Evolutionary conservation across 2,113 vertebrate species (phyloP).

Genomic region (Cacatua alba): DNA sequence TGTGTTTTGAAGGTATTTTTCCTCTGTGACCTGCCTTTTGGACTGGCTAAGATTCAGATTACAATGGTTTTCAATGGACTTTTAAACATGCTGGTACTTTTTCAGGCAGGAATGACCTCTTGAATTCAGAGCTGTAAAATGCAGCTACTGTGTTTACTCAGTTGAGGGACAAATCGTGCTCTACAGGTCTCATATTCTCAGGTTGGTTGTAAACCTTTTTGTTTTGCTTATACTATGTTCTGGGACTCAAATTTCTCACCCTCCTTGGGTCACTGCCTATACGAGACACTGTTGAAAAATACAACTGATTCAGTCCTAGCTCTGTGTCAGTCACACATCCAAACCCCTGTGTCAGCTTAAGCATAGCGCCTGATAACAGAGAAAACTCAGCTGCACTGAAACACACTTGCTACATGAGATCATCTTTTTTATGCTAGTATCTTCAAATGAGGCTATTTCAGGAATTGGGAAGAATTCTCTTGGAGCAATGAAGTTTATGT

Average conservation of each 20-base stretch:
- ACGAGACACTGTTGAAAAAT: not conserved
- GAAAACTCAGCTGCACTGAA: not conserved
- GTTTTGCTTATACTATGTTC: not conserved
- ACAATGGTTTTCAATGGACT: not conserved
- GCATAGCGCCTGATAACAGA: not conserved
- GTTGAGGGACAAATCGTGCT: constrained; percentile 11
- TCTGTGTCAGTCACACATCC: not conserved
- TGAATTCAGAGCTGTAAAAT: constrained; percentile 12
- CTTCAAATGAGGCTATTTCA: constrained; percentile 39
- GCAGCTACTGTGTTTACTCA: constrained; percentile 34
- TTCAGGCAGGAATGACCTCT: constrained; percentile 29
- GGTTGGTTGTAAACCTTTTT: constrained; percentile 28
- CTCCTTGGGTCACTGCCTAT: not conserved
- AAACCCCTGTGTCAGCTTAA: not conserved
- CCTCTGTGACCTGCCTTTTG: not conserved
- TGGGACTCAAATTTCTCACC: not conserved
- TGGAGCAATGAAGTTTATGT: constrained; percentile 46
- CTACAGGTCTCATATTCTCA: constrained; percentile 23
- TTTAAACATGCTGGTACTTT: not conserved
- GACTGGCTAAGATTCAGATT: not conserved
- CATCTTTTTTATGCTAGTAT: not conserved
- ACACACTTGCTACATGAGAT: not conserved
- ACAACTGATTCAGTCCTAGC: not conserved
- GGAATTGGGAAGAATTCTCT: constrained; percentile 38
- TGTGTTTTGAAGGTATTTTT: not conserved